A percentile compares a stretch with the other conserved stretches of the same genome.
Evolutionary conservation across 2,888 invertebrate species (phyloP).

Genomic region (Dicycla oo): DNA sequence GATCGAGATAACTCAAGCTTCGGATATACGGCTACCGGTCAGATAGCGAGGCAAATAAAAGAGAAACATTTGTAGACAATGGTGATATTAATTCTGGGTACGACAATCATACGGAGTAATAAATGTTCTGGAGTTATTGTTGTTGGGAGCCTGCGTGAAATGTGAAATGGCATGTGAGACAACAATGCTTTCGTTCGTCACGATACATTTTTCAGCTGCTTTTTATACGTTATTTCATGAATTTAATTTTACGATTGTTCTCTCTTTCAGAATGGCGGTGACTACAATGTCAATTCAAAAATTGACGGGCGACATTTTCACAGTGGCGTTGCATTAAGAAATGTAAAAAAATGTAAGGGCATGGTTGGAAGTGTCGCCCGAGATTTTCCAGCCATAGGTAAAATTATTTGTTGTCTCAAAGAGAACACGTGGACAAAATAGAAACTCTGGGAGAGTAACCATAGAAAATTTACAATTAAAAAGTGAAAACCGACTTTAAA

Average conservation of each 20-base stretch:
- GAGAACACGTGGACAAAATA: no score
- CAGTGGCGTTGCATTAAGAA: neutral
- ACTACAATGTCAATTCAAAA: constrained; percentile 41
- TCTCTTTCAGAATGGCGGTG: constrained; percentile 21
- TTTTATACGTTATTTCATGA: constrained; percentile 43
- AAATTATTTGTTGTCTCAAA: neutral
- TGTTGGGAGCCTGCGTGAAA: constrained; percentile 60
- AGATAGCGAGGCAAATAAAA: constrained; percentile 70
- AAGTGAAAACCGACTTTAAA: no score
- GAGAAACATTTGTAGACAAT: constrained; percentile 66
- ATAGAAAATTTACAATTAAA: neutral
- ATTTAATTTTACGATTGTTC: constrained; percentile 47
- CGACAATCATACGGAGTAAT: constrained; percentile 67
- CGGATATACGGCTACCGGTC: constrained; percentile 79
- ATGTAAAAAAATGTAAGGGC: neutral
- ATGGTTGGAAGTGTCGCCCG: neutral
- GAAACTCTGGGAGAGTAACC: neutral
- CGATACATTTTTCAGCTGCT: constrained; percentile 58
- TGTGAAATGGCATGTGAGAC: constrained; percentile 60
- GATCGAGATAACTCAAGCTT: constrained; percentile 81
- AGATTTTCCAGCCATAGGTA: neutral
- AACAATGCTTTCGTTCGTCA: constrained; percentile 59
- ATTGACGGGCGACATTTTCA: constrained; percentile 32
- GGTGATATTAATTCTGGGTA: constrained; percentile 67
- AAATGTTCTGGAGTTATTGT: constrained; percentile 66